Evolutionary conservation across 2,113 vertebrate genomes (phyloP), one percentile per base, ranked within the genome.

Genomic region (Asarcornis scutulata): DNA sequence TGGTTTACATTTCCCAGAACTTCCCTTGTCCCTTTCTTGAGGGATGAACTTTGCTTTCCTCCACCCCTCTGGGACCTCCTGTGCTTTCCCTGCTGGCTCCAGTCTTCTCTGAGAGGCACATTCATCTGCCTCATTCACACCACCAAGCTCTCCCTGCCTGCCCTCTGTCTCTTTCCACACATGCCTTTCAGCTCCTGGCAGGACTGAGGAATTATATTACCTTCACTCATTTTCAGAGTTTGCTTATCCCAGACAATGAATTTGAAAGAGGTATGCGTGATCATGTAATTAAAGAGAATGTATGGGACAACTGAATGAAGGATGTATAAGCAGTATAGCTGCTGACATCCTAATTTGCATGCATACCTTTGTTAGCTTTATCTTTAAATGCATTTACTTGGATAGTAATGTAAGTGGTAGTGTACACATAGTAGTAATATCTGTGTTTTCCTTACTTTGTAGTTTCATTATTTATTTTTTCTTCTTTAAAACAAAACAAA

Each of bases 251-350:
- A 93, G 50, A 32, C 68, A 58, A 59, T 83, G 89, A 73, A 83
- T 95, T 62, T 92, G 79, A 96, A 96, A 93, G 59, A 80, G 89
- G 63, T 68, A 79, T 79, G 72, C 46, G 32, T n/a, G 27, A 95
- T 88, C 59, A 48, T 27, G 32, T 91, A 83, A 69, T 93, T 91
- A 90, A 83, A 83, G 34, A 77, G 72, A 83, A 91, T 0, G 13
- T 53, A 83, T 1, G 6, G 77, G 73, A 92, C 89, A 86, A 76
- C 2, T 93, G 87, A 96, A 89, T 78, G 83, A 92, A 89, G 56
- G 77, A 84, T 68, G n/a, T 67, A 91, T 59, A 92, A 52, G 68
- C 76, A 92, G 83, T 66, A 13, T 48, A 93, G 62, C 68, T 88
- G 86, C 80, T 91, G 72, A 88, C 80, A 81, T 77, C 44, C 76